These are phyloP conservation scores for Hiodon alosoides DNA, from an alignment of 2,113 vertebrate genomes.

Conservation along the genomic window DNA sequence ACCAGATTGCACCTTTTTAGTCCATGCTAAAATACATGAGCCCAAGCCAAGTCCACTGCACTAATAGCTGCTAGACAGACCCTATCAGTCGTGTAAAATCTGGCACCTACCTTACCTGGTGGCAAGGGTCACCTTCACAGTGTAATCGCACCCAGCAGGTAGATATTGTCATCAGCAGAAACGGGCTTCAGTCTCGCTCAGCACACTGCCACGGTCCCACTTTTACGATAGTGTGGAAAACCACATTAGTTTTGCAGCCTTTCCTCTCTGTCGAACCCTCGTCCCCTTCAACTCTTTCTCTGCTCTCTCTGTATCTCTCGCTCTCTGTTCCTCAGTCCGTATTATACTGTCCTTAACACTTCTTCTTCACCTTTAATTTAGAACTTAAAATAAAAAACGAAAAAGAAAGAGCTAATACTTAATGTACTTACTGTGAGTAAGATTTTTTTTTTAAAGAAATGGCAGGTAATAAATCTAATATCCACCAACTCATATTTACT, in stretches of 20 bases:
- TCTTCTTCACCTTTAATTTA: constrained; percentile 1
- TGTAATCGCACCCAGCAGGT: constrained; percentile 25
- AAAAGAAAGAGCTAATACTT: background rate
- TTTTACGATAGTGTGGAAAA: constrained; percentile 29
- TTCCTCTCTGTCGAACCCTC: constrained; percentile 2
- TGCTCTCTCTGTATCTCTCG: background rate
- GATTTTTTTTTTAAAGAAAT: constrained; percentile 8
- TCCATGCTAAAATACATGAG: too few relatives aligned
- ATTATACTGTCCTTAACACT: background rate
- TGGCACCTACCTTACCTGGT: constrained; percentile 3
- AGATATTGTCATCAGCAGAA: constrained; percentile 34
- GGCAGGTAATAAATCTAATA: constrained; percentile 13
- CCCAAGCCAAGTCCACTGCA: background rate
- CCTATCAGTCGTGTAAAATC: background rate
- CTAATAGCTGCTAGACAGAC: background rate
- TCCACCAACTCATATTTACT: constrained; percentile 18
- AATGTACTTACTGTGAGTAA: constrained; percentile 9
- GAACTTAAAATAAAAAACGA: background rate
- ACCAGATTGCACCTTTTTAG: too few relatives aligned
- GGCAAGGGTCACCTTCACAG: constrained; percentile 36
- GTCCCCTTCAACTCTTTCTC: background rate
- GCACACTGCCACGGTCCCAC: background rate
- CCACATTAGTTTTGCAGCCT: constrained; percentile 29
- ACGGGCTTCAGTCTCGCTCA: background rate
- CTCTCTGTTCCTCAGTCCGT: background rate